Evolutionary conservation across 2,888 invertebrate species (phyloP), one percentile per base, ranked within the genome.

Genomic region (Disparrhopalites patrizii): DNA sequence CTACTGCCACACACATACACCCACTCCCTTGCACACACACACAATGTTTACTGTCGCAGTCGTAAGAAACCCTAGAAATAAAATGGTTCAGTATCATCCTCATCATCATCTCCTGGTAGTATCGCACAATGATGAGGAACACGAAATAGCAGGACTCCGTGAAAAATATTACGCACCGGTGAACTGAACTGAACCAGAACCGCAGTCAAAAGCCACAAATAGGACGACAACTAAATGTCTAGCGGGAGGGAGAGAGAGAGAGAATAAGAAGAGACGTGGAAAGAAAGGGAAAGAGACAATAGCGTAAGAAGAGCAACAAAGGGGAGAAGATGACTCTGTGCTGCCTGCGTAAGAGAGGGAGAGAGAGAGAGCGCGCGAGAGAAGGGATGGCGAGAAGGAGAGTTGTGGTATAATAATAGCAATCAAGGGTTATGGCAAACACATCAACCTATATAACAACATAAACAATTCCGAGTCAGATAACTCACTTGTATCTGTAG

Each of bases 91-190:
- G 38, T 23, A 18, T 56, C 55, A 56, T 33, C 31, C 20, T 56
- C 56, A 56, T 56, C 18, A 60, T 60, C 60, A 60, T 60, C 47
- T 50, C 50, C 60, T 33, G n/a, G n/a, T 40, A 15, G n/a, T 40
- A 15, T 40, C 40, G 18, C 40, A 40, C 18, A 15, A 18, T 18
- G 18, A 18, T 18, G 57, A 60, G 40, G 60, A 40, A 60, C 60
- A 40, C n/a, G n/a, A n/a, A n/a, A n/a, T n/a, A n/a, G 28, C 18
- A 38, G 25, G 43, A 28, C 57, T 57, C 43, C 31, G 50, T 33
- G 47, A 60, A 60, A 60, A 50, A 60, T 60, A 60, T 60, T 60
- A 60, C 60, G 31, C 28, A 60, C 60, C 60, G 60, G 60, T 60
- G 60, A 60, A 50, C 60, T 60, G 28, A 56, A 36, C 38, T 57